Percentiles rank a stretch among this genome's conserved stretches.
phyloP scores from a whole-genome alignment of 2,888 invertebrate species.

The Perizoma affinitatum region DNA sequence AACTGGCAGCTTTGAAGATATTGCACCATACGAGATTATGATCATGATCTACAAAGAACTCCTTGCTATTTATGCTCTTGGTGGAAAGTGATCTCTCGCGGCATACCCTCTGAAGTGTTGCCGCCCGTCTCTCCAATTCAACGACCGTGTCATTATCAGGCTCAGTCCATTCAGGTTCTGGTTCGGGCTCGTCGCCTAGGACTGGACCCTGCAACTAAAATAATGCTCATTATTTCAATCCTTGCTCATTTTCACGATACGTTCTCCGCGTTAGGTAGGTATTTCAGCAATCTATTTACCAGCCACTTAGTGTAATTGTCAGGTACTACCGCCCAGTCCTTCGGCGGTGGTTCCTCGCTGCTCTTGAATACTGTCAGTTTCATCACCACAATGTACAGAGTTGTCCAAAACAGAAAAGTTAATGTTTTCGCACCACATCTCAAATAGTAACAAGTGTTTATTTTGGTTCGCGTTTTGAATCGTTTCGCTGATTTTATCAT shows the following conservation, averaged over 20 bases:
- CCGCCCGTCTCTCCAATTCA: slow-evolving; percentile 79
- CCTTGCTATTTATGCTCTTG: slow-evolving; percentile 87
- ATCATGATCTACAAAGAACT: slow-evolving; percentile 88
- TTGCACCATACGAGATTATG: slow-evolving; percentile 90
- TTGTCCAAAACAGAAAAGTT: slow-evolving; percentile 78
- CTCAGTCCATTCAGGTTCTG: slow-evolving; percentile 60
- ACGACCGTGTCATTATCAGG: slow-evolving; percentile 67
- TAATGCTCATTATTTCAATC: slow-evolving; percentile 5
- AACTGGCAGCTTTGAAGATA: slow-evolving; percentile 90
- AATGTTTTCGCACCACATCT: slow-evolving; percentile 76
- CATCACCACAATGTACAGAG: slow-evolving; percentile 75
- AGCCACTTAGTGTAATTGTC: slow-evolving; percentile 80
- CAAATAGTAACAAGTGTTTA: slow-evolving; percentile 66
- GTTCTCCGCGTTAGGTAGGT: background rate
- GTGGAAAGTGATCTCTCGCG: slow-evolving; percentile 57
- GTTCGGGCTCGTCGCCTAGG: slow-evolving; percentile 59
- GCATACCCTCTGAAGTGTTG: slow-evolving; percentile 77
- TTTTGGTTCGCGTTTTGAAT: slow-evolving; percentile 61
- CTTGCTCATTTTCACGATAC: background rate
- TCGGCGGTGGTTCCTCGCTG: slow-evolving; percentile 58
- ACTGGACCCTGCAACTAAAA: slow-evolving; percentile 71
- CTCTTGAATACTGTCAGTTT: slow-evolving; percentile 79
- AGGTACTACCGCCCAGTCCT: slow-evolving; percentile 70
- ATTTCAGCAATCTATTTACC: slow-evolving; percentile 52
- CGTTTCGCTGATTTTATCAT: slow-evolving; percentile 69